Base-by-base conservation (phyloP, 2,113 vertebrate genomes). In the Aviceda subcristata region DNA sequence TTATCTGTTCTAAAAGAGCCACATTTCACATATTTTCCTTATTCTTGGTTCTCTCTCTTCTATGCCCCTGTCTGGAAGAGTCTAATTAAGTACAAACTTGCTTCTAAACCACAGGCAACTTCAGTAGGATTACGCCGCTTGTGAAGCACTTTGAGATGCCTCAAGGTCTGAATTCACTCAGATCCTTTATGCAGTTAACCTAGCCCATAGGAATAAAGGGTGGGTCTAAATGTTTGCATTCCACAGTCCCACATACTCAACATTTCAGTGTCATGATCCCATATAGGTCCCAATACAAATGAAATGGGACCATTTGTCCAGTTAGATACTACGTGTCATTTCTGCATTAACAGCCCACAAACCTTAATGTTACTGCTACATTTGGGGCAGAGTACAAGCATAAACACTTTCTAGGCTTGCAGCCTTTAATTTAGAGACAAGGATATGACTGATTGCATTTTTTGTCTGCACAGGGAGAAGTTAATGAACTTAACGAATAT, bases 201-300 rank as follows among this genome's bases (percentile, higher is more conserved):
- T 1, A 67, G 13, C 2, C 24, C 15, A 15, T 0, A 46, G 7
- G 12, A 76, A 19, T 56, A 20, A 67, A n/a, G 7, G 10, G 3
- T 17, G 10, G 3, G 7, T 46, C 46, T 75, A 46, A 43, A 45
- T 1, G 3, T 16, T 38, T 39, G 12, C 12, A 22, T 20, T 18
- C 5, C 6, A 23, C 20, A 68, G 23, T 22, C 34, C 21, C 12
- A 29, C 7, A 43, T 6, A 36, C 3, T 50, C 36, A 71, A 6
- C 21, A 53, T 34, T 68, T 63, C 50, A 38, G n/a, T 27, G 11
- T 7, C 24, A 59, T 8, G 4, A 23, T 21, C 68, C 11, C 34
- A 11, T 24, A n/a, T 5, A 16, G 55, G 11, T 41, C 15, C 41
- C 21, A 48, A 68, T 8, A 45, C 30, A 72, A 67, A 11, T 2